Percentiles rank a stretch among this genome's conserved stretches.
Evolutionary conservation across 2,888 invertebrate genomes (phyloP).

Genomic region (Notodonta dromedarius): DNA sequence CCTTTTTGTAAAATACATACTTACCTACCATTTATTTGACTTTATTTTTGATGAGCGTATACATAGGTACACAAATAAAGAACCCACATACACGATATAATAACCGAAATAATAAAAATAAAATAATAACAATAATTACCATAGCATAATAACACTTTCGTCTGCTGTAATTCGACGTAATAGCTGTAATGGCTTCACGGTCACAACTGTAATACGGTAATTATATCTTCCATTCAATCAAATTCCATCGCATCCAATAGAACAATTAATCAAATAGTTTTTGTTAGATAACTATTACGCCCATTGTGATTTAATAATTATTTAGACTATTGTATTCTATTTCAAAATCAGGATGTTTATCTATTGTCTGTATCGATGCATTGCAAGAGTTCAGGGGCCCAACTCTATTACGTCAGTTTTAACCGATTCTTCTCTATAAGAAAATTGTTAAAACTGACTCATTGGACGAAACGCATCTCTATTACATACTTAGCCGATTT

Average conservation of each 20-base stretch:
- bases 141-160: slow-evolving; percentile 13
- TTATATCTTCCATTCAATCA: slow-evolving; percentile 1
- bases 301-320: background rate
- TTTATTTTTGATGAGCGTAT: no score
- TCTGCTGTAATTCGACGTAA: slow-evolving; percentile 18
- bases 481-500: no score
- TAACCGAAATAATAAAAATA: slow-evolving; percentile 13
- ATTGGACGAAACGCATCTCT: no score
- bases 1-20: no score
- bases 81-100: background rate
- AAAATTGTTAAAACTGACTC: no score
- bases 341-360: background rate
- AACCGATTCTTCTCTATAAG: no score
- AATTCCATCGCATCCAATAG: background rate
- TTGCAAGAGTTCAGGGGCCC: background rate
- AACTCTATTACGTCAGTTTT: no score
- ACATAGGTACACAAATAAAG: background rate
- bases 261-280: slow-evolving; percentile 3
- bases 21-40: no score
- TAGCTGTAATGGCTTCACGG: slow-evolving; percentile 23
- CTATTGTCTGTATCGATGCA: background rate
- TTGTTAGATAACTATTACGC: background rate
- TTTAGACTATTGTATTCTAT: background rate
- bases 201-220: slow-evolving; percentile 7
- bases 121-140: slow-evolving; percentile 33